Conservation (phyloP, 2,797 vertebrate genomes). For the Trachops cirrhosus region DNA sequence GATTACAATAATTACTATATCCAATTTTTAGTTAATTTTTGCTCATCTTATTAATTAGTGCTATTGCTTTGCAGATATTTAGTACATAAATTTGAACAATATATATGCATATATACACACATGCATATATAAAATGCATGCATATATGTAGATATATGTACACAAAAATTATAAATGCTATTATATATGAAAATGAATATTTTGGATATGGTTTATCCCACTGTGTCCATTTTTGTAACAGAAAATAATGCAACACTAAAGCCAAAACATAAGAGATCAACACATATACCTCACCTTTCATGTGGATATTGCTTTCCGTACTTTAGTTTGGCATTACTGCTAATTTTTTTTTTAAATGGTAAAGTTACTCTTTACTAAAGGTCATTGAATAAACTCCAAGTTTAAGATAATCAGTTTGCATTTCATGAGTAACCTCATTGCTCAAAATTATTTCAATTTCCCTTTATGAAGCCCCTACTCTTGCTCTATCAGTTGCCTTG, state of each 20-base stretch:
- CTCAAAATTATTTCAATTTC: not conserved
- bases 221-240: not conserved
- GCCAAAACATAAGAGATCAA: not conserved
- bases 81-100: not conserved
- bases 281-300: not conserved
- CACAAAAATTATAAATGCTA: not conserved
- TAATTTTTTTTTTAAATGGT: not conserved
- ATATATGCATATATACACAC: not conserved
- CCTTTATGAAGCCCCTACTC: not conserved
- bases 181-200: not conserved
- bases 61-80: not conserved
- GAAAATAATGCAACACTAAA: not conserved
- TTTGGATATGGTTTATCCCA: not conserved
- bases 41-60: not conserved
- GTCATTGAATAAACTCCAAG: not conserved
- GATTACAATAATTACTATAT: slow-evolving; percentile 57
- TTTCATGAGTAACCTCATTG: not conserved
- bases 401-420: not conserved
- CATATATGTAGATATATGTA: not conserved
- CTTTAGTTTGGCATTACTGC: not conserved
- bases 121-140: not conserved
- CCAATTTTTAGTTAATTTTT: slow-evolving; percentile 53
- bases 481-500: not conserved
- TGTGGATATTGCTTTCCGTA: not conserved
- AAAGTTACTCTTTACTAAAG: not conserved